phyloP scores from a whole-genome alignment of 2,888 invertebrate species.

The Himalopsyche japonica region DNA sequence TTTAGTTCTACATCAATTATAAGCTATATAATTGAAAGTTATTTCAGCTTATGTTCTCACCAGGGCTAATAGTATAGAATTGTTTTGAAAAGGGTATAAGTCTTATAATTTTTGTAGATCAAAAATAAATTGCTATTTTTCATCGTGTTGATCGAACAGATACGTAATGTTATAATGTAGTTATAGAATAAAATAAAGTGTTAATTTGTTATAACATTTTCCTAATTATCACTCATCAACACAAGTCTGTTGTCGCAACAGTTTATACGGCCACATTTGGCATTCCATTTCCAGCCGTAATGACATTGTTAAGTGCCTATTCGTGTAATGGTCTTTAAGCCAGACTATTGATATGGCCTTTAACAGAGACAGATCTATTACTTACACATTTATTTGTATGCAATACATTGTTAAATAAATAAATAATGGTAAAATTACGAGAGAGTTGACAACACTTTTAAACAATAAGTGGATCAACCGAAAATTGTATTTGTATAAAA shows the following conservation, averaged over 20 bases:
- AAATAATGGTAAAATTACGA: neutral
- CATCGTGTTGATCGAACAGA: too few species aligned
- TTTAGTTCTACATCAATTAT: too few species aligned
- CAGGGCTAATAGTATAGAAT: too few species aligned
- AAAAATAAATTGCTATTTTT: too few species aligned
- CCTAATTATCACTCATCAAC: neutral
- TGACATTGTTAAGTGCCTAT: neutral
- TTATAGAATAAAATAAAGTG: too few species aligned
- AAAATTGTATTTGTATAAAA: too few species aligned
- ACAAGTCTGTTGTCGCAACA: neutral
- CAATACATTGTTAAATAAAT: neutral
- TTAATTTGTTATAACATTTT: neutral
- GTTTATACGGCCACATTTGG: neutral
- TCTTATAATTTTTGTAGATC: too few species aligned
- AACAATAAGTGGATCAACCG: too few species aligned
- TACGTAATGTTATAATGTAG: too few species aligned
- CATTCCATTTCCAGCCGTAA: neutral
- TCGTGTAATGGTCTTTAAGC: neutral
- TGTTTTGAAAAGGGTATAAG: too few species aligned
- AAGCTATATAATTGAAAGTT: too few species aligned
- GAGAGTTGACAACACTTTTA: neutral
- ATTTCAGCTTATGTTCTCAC: too few species aligned
- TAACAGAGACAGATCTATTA: neutral
- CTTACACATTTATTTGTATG: neutral
- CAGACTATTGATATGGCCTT: neutral